A percentile compares a stretch with the other conserved stretches of the same genome.
These are phyloP conservation scores for Brachyrhaphis roseni DNA, from an alignment of 2,797 vertebrate genomes.

Conservation along the genomic window DNA sequence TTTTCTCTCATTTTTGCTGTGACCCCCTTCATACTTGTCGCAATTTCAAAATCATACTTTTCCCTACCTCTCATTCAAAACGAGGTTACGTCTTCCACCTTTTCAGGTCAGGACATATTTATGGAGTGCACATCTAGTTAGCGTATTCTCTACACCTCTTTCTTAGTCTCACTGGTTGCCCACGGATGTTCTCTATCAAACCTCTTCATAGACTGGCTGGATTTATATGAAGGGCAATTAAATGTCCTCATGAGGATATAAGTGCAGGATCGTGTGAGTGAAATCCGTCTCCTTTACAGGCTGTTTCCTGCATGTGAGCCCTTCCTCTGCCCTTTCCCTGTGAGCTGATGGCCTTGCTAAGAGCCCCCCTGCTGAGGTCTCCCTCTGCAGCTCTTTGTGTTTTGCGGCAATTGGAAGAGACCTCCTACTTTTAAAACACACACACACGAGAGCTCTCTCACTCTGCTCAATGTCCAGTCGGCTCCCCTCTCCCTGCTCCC, in stretches of 20 bases:
- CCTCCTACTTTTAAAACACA: conserved; percentile 64
- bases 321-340: conserved; percentile 54
- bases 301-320: conserved; percentile 49
- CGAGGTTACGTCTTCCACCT: not conserved
- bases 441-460: conserved; percentile 33
- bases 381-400: conserved; percentile 77
- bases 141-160: not conserved
- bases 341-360: conserved; percentile 69
- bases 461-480: not conserved
- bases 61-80: not conserved
- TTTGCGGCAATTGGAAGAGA: conserved; percentile 64
- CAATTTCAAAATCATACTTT: not conserved
- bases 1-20: not conserved
- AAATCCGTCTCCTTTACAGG: conserved; percentile 30
- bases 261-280: not conserved
- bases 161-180: not conserved
- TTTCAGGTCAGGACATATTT: not conserved
- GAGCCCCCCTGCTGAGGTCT: conserved; percentile 69
- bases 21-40: not conserved
- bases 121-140: not conserved
- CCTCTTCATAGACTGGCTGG: not conserved
- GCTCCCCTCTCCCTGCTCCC: not conserved
- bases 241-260: conserved; percentile 7
- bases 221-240: not conserved
- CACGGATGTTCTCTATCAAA: not conserved